These are phyloP conservation scores for Tenualosa thibaudeaui DNA, from an alignment of 2,797 vertebrate genomes.

Conservation along the genomic window DNA sequence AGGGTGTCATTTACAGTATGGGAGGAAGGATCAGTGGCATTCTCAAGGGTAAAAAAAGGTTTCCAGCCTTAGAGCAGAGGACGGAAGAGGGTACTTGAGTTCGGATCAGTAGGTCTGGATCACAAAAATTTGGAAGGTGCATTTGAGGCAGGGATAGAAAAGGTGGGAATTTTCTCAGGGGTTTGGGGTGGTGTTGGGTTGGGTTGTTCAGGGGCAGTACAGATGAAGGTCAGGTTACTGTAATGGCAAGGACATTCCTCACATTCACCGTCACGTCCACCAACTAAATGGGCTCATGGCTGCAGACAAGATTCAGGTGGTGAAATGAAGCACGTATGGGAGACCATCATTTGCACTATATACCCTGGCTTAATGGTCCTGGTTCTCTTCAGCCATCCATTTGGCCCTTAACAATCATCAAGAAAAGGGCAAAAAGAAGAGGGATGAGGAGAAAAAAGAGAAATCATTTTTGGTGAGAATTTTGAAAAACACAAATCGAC, in stretches of 20 bases:
- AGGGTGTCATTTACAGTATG: conserved; percentile 61
- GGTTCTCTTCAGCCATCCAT: conserved; percentile 63
- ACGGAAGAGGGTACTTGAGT: neutral
- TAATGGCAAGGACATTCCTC: conserved; percentile 41
- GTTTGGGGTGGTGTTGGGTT: neutral
- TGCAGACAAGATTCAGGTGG: conserved; percentile 11
- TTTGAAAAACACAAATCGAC: neutral
- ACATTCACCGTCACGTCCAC: neutral
- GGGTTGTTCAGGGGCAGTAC: conserved; percentile 24
- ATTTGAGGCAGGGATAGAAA: conserved; percentile 32
- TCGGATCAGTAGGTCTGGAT: neutral
- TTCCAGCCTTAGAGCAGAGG: conserved; percentile 38
- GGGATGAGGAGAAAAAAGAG: conserved; percentile 41
- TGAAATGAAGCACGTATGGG: neutral
- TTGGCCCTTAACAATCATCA: conserved; percentile 53
- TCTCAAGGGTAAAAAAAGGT: conserved; percentile 63
- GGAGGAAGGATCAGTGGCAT: conserved; percentile 77
- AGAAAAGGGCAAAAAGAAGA: conserved; percentile 35
- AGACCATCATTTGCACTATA: conserved; percentile 44
- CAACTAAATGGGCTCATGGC: neutral
- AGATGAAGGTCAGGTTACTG: conserved; percentile 59
- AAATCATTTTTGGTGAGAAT: neutral
- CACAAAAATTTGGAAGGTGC: conserved; percentile 14
- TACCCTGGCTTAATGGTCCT: conserved; percentile 62
- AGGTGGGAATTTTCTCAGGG: neutral